Percentiles rank a stretch among this genome's conserved stretches.
Conservation (phyloP, 92 coral and sea anemone genomes). For the Galaxea fascicularis region DNA sequence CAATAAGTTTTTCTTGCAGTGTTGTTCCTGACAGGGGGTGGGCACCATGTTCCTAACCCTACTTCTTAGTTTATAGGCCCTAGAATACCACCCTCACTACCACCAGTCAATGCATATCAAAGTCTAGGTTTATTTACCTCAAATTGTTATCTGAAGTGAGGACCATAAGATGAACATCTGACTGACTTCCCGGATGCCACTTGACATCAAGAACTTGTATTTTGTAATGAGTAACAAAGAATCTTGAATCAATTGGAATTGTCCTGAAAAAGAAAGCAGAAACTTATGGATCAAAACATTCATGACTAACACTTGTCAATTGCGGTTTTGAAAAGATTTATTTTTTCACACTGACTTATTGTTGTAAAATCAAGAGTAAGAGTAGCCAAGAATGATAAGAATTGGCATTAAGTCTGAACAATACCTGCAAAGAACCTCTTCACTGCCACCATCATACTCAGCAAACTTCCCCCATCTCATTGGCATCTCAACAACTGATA, state of each 20-base stretch:
- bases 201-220: conserved; percentile 82
- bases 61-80: no score
- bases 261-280: conserved; percentile 62
- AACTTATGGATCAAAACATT: not conserved
- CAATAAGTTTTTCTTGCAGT: no score
- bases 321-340: not conserved
- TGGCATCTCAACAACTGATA: conserved; percentile 87
- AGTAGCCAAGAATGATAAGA: not conserved
- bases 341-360: not conserved
- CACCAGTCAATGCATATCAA: not conserved
- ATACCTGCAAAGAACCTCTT: conserved; percentile 87
- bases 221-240: conserved; percentile 82
- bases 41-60: no score
- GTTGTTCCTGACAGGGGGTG: no score
- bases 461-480: conserved; percentile 98
- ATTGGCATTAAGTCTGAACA: not conserved
- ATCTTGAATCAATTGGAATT: conserved; percentile 83
- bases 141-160: conserved; percentile 90
- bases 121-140: conserved; percentile 61
- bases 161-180: conserved; percentile 86
- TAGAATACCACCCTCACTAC: no score
- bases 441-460: conserved; percentile 90
- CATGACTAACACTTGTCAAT: not conserved
- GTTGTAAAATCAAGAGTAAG: not conserved
- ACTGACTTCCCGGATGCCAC: conserved; percentile 95